Evolutionary conservation across 1,140 invertebrate species (phyloP), one percentile per base, ranked within the genome.

Genomic region (Maconellicoccus hirsutus): DNA sequence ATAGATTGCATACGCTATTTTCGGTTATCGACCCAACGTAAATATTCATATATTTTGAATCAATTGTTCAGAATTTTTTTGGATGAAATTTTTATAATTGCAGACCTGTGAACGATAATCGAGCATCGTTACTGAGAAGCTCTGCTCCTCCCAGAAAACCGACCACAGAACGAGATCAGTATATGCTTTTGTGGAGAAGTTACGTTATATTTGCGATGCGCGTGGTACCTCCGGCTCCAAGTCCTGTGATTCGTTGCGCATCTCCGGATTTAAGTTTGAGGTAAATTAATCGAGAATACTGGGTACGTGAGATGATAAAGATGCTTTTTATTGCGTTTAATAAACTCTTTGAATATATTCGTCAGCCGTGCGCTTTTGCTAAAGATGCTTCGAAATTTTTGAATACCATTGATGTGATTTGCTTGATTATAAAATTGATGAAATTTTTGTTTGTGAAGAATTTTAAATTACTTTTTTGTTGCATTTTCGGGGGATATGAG

Each of bases 181-280:
- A 97, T 79, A 87, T 98, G 82, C 87, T 91, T 78, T 84, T 97
- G 0, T 98, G 95, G 95, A 91, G 94, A 77, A 97, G 97, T 82
- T 98, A 98, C 80, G 86, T 96, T 70, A 92, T 93, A 12, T 91
- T 96, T 81, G 93, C 94, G 1, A 98, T 96, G 82, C 84, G 93
- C 73, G 89, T 98, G 7, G 94, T 96, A 0, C 90, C 92, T 42
- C 87, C 90, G 21, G 85, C 86, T 27, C 87, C 91, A 0, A 90
- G 86, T 76, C 87, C 91, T 0, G 85, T 93, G 1, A 84, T 93
- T 22, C 85, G 94, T 29, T 96, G 92, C 79, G 92, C 91, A 3
- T 96, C 93, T 74, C 93, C 94, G 19, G 94, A 97, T 82, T 83
- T 96, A 29, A 93, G 90, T 79, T 83, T 93, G 71, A 93, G 90